phyloP scores from a whole-genome alignment of 2,113 vertebrate species.

The Rynchops niger region DNA sequence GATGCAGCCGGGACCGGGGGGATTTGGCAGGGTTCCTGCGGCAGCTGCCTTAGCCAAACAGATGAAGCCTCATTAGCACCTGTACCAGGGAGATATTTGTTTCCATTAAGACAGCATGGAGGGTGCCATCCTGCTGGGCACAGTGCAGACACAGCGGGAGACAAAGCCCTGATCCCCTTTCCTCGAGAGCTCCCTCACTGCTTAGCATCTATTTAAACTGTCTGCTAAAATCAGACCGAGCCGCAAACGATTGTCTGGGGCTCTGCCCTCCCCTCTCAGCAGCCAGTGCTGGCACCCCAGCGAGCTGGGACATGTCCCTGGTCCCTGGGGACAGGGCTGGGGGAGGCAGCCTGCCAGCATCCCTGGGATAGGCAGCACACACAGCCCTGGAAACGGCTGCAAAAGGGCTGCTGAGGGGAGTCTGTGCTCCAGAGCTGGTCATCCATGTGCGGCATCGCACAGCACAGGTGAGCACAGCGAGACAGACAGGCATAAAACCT shows the following conservation, averaged over 20 bases:
- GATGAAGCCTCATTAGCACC: constrained; percentile 24
- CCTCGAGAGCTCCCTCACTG: not conserved
- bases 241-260: fast-evolving
- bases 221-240: not conserved
- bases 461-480: too few relatives aligned
- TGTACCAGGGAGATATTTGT: not conserved
- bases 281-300: not conserved
- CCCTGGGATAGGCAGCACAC: fast-evolving
- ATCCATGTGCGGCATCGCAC: fast-evolving
- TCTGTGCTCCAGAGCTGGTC: too few relatives aligned
- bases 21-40: not conserved
- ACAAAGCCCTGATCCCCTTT: not conserved
- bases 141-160: not conserved
- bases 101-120: not conserved
- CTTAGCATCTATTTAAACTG: not conserved
- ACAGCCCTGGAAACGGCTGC: not conserved
- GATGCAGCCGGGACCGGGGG: not conserved
- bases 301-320: not conserved
- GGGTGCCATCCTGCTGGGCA: not conserved
- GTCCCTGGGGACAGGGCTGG: not conserved
- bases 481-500: too few relatives aligned
- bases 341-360: not conserved
- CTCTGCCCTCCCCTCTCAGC: not conserved
- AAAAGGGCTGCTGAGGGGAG: not conserved
- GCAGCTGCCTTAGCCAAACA: not conserved